A percentile compares a stretch with the other conserved stretches of the same genome.
Conservation (phyloP, 1,140 invertebrate genomes). For the Philaenus spumarius region DNA sequence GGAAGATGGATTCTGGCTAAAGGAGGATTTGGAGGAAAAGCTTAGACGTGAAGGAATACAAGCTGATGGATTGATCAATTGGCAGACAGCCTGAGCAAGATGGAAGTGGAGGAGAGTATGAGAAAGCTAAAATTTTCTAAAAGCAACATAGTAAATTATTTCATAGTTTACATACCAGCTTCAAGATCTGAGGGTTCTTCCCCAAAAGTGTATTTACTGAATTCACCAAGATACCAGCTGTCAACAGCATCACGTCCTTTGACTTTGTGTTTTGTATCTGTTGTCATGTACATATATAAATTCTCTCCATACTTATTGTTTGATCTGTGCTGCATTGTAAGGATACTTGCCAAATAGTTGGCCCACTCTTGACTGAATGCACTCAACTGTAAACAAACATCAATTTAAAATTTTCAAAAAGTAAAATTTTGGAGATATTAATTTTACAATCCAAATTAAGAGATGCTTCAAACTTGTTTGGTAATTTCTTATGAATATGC, state of each 20-base stretch:
- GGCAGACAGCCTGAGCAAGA: no score
- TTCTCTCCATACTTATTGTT: constrained; percentile 75
- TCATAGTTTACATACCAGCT: constrained; percentile 44
- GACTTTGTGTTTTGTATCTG: constrained; percentile 58
- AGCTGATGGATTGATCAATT: no score
- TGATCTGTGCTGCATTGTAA: constrained; percentile 64
- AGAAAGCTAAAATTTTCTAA: background rate
- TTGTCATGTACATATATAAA: constrained; percentile 67
- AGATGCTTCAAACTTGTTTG: no score
- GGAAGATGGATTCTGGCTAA: no score
- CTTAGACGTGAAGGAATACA: no score
- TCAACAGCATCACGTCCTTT: constrained; percentile 64
- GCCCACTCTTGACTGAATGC: constrained; percentile 79
- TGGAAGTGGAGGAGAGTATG: no score
- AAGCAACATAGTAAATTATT: background rate
- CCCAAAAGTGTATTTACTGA: constrained; percentile 50
- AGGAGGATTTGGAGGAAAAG: no score
- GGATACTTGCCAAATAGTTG: constrained; percentile 57
- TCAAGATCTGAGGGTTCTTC: constrained; percentile 57
- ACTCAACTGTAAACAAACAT: constrained; percentile 51
- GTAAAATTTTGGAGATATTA: no score
- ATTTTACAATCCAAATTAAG: no score
- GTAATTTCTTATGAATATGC: no score
- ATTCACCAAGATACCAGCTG: constrained; percentile 59
- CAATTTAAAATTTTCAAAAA: no score